Evolutionary conservation across 2,888 invertebrate species (phyloP), one percentile per base, ranked within the genome.

Genomic region (Callosobruchus maculatus): DNA sequence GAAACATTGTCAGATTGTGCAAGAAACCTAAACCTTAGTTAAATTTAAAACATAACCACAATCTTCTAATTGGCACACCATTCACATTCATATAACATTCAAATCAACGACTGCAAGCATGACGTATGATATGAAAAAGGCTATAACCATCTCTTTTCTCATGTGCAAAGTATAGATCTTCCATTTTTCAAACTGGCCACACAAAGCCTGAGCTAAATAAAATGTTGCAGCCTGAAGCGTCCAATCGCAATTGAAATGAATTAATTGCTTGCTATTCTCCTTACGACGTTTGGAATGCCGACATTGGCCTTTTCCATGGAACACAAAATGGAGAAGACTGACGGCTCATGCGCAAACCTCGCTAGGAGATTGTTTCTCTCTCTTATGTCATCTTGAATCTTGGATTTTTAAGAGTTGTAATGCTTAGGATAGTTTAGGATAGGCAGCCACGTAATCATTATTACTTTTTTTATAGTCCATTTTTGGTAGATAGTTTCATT

Each of bases 351-450:
- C 49, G 18, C 13, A 49, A 49, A 49, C 49, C 49, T 49, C 49
- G 13, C 49, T 49, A 49, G 49, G 49, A 49, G 49, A 49, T 49
- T 49, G n/a, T n/a, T n/a, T 49, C 13, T 18, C 13, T 49, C 18
- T 49, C 49, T 49, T 13, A 73, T 73, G 73, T 75, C 70, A 71
- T 75, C 74, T 76, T 71, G 75, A 75, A 76, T 73, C 73, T 70
- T 31, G 70, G 18, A 49, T 7, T 49, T n/a, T 49, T 49, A 49
- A 49, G 49, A 49, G 3, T 49, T 49, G 18, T 49, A 18, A 13
- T 49, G 13, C 49, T 49, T 49, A 49, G 49, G 18, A 18, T 49
- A 49, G 49, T 49, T 49, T 49, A 49, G 49, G 7, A 18, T 49
- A 49, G 49, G 49, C 49, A 49, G 49, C 49, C 49, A 18, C 49